These are phyloP conservation scores for Drosophila koepferae DNA, from an alignment of 2,888 invertebrate species.

Conservation along the genomic window DNA sequence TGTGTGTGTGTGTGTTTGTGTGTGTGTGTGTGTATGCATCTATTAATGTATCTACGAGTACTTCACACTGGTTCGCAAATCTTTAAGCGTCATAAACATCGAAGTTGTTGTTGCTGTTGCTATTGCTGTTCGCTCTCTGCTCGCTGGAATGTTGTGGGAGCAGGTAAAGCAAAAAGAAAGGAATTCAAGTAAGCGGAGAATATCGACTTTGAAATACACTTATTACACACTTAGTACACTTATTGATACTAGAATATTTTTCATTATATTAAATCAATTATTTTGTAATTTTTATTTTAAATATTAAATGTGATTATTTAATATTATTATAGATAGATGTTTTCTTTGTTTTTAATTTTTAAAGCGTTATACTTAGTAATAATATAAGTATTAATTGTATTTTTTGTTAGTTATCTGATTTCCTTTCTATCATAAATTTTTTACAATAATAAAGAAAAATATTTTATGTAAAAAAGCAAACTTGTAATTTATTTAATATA, in stretches of 20 bases:
- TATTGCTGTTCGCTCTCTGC: constrained; percentile 40
- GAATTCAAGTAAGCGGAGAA: constrained; percentile 4
- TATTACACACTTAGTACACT: no score
- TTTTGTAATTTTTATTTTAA: no score
- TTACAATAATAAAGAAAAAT: background rate
- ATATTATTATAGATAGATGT: background rate
- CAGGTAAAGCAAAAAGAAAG: constrained; percentile 50
- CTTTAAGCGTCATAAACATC: constrained; percentile 50
- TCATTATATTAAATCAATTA: no score
- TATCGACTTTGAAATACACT: background rate
- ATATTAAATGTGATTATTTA: no score
- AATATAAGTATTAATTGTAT: no score
- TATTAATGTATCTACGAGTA: constrained; percentile 23
- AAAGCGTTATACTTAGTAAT: background rate
- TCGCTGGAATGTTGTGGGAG: constrained; percentile 73
- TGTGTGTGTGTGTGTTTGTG: constrained; percentile 18
- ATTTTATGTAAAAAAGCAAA: no score
- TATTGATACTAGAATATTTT: no score
- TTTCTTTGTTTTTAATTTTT: no score
- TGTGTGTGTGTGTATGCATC: constrained; percentile 12
- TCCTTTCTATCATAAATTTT: no score
- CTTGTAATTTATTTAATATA: no score
- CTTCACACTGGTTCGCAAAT: constrained; percentile 39
- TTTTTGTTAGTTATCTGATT: background rate
- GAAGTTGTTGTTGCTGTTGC: constrained; percentile 34